Evolutionary conservation across 2,113 vertebrate species (phyloP), one percentile per base, ranked within the genome.

Genomic region (Salvelinus alpinus): DNA sequence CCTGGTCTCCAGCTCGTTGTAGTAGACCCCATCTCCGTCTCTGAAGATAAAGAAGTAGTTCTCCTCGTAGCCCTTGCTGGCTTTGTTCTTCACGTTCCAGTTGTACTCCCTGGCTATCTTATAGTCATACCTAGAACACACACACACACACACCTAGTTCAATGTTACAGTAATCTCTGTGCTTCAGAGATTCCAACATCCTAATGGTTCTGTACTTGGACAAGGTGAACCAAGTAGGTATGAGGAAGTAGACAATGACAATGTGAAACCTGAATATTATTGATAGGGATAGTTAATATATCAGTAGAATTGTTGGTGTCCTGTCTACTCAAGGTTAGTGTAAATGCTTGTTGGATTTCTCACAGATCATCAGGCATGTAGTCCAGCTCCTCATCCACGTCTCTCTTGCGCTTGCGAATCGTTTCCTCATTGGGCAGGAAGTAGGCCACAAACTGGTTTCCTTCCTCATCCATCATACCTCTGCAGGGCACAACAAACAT

Each of bases 61-160:
- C 88, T 98, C 97, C 74, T 98, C 96, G 0, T 98, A 98, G 72
- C 97, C 97, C 67, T 98, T 98, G 91, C 97, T 98, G 75, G 97
- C 96, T 84, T 98, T 98, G 93, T 98, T 98, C 88, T 98, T 98
- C 76, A 98, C 97, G 0, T 98, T 98, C 97, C 97, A 98, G 93
- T 98, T 98, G 87, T 98, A 98, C 82, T 98, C 97, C 31, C 96
- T 92, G 27, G 97, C 96, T 1, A 98, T 98, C 90, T 97, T 97
- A 81, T 98, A 98, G 72, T 98, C 97, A 1, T 98, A 98, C 47
- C 97, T 98, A 76, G 25, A 83, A 71, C 8, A 44, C 34, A 59
- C 13, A 14, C 18, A 38, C 29, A 29, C 6, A 18, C 54, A 14
- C 54, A 14, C 5, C 18, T 20, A 6, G 16, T 57, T 44, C 13